Conservation (phyloP, 1,140 invertebrate genomes). For the Zaprionus ornatus region DNA sequence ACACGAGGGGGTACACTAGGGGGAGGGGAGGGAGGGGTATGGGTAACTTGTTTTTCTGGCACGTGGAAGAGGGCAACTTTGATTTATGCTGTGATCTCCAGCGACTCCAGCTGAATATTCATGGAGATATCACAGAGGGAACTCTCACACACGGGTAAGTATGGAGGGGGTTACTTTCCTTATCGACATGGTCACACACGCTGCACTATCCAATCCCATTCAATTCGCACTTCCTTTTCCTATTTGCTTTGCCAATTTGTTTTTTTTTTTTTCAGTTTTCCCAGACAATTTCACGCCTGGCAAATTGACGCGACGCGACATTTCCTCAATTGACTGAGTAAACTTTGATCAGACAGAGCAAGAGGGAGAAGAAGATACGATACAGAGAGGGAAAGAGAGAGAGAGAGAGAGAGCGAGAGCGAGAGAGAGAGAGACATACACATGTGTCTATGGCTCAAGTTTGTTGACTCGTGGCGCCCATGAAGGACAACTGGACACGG, state of each 20-base stretch:
- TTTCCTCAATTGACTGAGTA: slow-evolving; percentile 25
- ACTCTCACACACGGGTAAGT: too few species aligned
- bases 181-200: not conserved
- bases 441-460: slow-evolving; percentile 11
- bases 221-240: slow-evolving; percentile 13
- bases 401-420: too few species aligned
- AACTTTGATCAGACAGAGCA: not conserved
- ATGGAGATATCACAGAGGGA: not conserved
- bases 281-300: slow-evolving; percentile 22
- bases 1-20: too few species aligned
- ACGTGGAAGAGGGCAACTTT: slow-evolving; percentile 14
- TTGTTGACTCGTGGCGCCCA: slow-evolving; percentile 32
- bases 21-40: not conserved
- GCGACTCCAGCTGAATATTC: too few species aligned
- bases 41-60: slow-evolving; percentile 15
- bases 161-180: not conserved
- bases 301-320: slow-evolving; percentile 10
- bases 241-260: slow-evolving; percentile 32
- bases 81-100: slow-evolving; percentile 12
- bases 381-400: not conserved
- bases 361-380: too few species aligned
- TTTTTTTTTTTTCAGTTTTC: slow-evolving; percentile 23
- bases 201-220: not conserved
- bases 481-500: slow-evolving; percentile 37
- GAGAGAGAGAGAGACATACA: not conserved